These are phyloP conservation scores for Emydoidea blandingii DNA, from an alignment of 2,797 vertebrate genomes.

Conservation along the genomic window DNA sequence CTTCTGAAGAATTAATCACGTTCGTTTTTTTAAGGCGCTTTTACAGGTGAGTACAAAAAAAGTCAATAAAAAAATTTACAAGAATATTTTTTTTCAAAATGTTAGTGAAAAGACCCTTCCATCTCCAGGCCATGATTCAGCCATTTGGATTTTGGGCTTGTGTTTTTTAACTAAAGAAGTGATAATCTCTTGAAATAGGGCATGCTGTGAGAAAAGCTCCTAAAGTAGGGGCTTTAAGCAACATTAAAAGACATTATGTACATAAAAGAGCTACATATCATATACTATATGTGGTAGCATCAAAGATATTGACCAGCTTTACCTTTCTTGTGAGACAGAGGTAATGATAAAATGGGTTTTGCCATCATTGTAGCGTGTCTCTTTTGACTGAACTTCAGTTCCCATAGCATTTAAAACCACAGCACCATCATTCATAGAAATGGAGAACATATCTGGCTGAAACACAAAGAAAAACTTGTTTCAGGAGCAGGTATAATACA, in stretches of 20 bases:
- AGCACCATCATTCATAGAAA: slow-evolving; percentile 92
- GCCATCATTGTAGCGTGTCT: slow-evolving; percentile 91
- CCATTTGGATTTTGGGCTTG: neutral
- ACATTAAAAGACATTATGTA: neutral
- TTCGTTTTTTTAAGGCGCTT: neutral
- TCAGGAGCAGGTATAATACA: neutral
- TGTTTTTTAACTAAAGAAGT: neutral
- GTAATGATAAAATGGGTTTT: slow-evolving; percentile 90
- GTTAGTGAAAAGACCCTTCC: neutral
- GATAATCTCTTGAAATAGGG: neutral
- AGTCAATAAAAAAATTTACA: slow-evolving; percentile 2
- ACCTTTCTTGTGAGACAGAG: slow-evolving; percentile 89
- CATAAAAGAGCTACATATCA: neutral
- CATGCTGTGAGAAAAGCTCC: rapidly evolving
- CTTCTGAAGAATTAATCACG: neutral
- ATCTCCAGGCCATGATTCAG: neutral
- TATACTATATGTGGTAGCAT: neutral
- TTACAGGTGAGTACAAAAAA: neutral
- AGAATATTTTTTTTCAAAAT: neutral
- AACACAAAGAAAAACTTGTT: slow-evolving; percentile 56
- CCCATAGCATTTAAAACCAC: slow-evolving; percentile 90
- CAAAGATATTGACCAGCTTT: slow-evolving; percentile 52
- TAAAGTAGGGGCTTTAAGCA: neutral
- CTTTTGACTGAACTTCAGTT: slow-evolving; percentile 87
- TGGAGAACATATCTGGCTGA: slow-evolving; percentile 90